phyloP scores from a whole-genome alignment of 2,797 vertebrate genomes.

The Paratrypauchen microcephalus region DNA sequence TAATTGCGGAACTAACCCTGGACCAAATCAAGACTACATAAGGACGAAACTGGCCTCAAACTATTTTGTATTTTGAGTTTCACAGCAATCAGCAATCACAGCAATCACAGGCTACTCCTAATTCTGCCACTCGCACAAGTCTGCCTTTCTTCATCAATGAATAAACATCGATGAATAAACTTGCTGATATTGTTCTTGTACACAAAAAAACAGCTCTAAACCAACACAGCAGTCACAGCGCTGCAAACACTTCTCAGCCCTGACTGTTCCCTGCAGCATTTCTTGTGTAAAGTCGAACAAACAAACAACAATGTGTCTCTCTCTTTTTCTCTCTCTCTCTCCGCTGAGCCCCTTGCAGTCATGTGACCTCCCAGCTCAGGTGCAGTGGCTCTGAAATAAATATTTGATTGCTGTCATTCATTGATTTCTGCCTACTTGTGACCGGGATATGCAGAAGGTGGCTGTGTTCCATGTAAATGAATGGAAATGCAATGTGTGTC shows the following conservation, averaged over 20 bases:
- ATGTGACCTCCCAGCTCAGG: conserved; percentile 49
- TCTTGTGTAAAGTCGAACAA: conserved; percentile 37
- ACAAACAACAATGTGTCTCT: conserved; percentile 31
- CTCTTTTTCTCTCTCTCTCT: conserved; percentile 2
- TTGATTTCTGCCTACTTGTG: conserved; percentile 66
- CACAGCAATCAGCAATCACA: not conserved
- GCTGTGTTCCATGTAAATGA: conserved; percentile 72
- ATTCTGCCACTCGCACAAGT: not conserved
- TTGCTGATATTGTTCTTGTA: conserved; percentile 22
- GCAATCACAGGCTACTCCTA: not conserved
- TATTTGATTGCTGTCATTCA: conserved; percentile 74
- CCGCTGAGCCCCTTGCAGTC: conserved; percentile 25
- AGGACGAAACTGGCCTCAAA: too few relatives aligned
- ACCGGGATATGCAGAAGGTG: conserved; percentile 57
- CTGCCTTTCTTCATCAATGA: not conserved
- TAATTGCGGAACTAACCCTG: too few relatives aligned
- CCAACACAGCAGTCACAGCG: conserved; percentile 37
- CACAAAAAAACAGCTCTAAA: conserved; percentile 45
- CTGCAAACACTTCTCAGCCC: conserved; percentile 29
- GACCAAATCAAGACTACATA: too few relatives aligned
- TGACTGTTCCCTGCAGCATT: conserved; percentile 26
- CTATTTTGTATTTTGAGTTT: not conserved
- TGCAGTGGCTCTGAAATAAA: conserved; percentile 55
- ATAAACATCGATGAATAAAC: conserved; percentile 7
- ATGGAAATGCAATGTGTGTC: conserved; percentile 70